Conservation (phyloP, 2,888 invertebrate species). For the Tetanocera ferruginea region DNA sequence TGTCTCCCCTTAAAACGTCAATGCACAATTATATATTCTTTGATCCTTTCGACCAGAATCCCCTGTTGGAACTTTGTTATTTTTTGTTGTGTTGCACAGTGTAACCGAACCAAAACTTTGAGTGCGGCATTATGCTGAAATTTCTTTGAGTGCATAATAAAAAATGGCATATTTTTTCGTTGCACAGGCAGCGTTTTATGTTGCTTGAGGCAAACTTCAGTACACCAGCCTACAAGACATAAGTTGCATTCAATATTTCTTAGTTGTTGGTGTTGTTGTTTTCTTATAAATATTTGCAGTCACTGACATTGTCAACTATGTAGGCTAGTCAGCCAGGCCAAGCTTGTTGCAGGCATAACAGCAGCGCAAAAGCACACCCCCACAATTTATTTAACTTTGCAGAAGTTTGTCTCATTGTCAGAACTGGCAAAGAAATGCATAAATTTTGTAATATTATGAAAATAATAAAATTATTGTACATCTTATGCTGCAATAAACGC, state of each 20-base stretch:
- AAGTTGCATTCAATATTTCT: background rate
- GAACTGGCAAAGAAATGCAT: slow-evolving; percentile 31
- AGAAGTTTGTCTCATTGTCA: background rate
- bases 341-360: background rate
- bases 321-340: background rate
- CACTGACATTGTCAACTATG: background rate
- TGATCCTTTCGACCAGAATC: no score
- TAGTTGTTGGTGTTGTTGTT: background rate
- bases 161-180: background rate
- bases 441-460: slow-evolving; percentile 51
- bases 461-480: slow-evolving; percentile 51
- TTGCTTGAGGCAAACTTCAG: background rate
- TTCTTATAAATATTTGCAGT: background rate
- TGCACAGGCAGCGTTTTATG: background rate
- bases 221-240: background rate
- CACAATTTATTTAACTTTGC: background rate
- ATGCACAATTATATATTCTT: no score
- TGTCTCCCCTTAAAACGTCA: no score
- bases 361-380: background rate
- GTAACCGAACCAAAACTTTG: no score
- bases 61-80: no score
- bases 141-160: background rate
- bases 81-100: no score
- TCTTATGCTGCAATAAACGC: slow-evolving; percentile 36
- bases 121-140: background rate